Conservation (phyloP, 2,888 invertebrate species). For the Coelinius sp. region DNA sequence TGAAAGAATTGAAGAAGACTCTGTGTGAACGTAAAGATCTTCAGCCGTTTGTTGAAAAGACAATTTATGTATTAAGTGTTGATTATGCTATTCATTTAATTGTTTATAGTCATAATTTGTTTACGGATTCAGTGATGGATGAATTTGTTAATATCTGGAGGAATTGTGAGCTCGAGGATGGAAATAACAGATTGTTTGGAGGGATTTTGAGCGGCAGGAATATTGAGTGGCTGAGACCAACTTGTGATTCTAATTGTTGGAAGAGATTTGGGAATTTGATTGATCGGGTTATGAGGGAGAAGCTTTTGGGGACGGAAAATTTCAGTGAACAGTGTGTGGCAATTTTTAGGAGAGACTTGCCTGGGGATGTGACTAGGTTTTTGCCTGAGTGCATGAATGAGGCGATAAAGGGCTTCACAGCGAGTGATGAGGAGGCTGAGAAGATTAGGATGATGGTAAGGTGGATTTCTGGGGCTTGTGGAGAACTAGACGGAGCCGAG, state of each 20-base stretch:
- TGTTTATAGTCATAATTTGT: slow-evolving; percentile 52
- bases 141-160: slow-evolving; percentile 63
- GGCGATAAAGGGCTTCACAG: slow-evolving; percentile 56
- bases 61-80: slow-evolving; percentile 58
- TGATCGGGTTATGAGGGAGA: slow-evolving; percentile 72
- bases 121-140: slow-evolving; percentile 54
- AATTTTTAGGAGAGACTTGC: slow-evolving; percentile 80
- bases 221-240: slow-evolving; percentile 58
- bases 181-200: slow-evolving; percentile 55
- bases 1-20: slow-evolving; percentile 54
- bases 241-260: slow-evolving; percentile 55
- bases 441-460: slow-evolving; percentile 59
- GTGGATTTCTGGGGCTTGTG: slow-evolving; percentile 64
- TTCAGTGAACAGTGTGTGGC: slow-evolving; percentile 79
- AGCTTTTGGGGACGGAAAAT: slow-evolving; percentile 75
- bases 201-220: slow-evolving; percentile 65
- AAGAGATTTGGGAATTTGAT: slow-evolving; percentile 57
- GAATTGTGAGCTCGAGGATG: slow-evolving; percentile 48
- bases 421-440: slow-evolving; percentile 56
- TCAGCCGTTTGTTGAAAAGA: slow-evolving; percentile 51
- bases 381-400: slow-evolving; percentile 62
- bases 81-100: slow-evolving; percentile 63
- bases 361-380: slow-evolving; percentile 63
- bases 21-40: slow-evolving; percentile 60
- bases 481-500: slow-evolving; percentile 25